Percentiles rank a stretch among this genome's conserved stretches.
These are phyloP conservation scores for Cephus pulcher DNA, from an alignment of 2,888 invertebrate species.

Conservation along the genomic window DNA sequence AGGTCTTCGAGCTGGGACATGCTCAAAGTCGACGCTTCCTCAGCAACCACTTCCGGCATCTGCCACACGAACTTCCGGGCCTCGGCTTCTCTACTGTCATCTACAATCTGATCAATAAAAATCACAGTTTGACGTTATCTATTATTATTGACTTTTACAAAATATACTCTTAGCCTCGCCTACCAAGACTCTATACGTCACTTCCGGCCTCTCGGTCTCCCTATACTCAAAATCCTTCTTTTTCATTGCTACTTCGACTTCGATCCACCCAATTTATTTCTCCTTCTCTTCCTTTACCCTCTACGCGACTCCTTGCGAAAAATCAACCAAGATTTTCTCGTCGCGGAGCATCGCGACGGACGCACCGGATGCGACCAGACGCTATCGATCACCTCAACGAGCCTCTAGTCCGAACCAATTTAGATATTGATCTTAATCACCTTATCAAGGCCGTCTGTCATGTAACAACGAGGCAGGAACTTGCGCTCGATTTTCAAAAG, in stretches of 20 bases:
- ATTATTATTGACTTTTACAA: not conserved
- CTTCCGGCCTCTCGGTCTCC: not conserved
- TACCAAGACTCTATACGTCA: not conserved
- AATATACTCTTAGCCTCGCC: not conserved
- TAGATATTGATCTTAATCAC: not conserved
- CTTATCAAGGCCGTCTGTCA: not conserved
- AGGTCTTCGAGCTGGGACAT: conserved; percentile 76
- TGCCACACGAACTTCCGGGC: conserved; percentile 43
- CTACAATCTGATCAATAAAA: not conserved
- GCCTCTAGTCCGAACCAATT: not conserved
- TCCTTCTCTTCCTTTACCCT: not conserved
- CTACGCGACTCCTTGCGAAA: not conserved
- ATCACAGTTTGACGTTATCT: not conserved
- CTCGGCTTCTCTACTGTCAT: not conserved
- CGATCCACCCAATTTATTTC: not conserved
- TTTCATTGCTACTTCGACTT: too few species aligned
- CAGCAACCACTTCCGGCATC: conserved; percentile 72
- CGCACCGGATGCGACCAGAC: not conserved
- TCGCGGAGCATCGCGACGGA: not conserved
- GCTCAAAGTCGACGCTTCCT: conserved; percentile 70
- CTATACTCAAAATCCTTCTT: not conserved
- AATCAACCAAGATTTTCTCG: not conserved
- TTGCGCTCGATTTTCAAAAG: not conserved
- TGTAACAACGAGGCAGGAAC: not conserved
- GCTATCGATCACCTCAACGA: not conserved